These are phyloP conservation scores for Fulica atra DNA, from an alignment of 2,113 vertebrate genomes.

Conservation along the genomic window DNA sequence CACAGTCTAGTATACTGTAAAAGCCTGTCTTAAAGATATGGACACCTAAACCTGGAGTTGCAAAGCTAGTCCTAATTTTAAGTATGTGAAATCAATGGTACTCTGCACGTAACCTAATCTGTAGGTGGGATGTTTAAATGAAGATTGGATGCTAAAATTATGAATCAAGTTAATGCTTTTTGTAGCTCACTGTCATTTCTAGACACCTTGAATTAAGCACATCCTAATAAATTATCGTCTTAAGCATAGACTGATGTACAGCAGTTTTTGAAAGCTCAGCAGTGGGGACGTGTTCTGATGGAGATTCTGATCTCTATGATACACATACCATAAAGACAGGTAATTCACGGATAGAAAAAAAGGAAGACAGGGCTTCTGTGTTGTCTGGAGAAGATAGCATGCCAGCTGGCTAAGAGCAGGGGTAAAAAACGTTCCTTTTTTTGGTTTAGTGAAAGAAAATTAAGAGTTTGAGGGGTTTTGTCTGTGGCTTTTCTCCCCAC, in stretches of 20 bases:
- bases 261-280: neutral
- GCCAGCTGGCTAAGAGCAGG: neutral
- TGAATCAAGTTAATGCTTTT: neutral
- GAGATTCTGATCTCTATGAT: neutral
- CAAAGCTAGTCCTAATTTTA: neutral
- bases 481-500: fast-evolving
- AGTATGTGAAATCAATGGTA: neutral
- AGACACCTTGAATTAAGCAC: neutral
- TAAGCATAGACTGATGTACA: neutral
- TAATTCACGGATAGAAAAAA: neutral
- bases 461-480: neutral
- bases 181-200: neutral
- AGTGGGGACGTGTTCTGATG: neutral
- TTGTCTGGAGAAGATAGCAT: neutral
- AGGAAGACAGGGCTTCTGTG: neutral
- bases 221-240: neutral
- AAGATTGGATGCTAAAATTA: neutral
- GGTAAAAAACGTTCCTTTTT: neutral
- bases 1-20: neutral
- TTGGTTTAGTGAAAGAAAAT: neutral
- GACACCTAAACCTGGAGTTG: neutral
- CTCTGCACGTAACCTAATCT: neutral
- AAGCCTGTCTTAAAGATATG: neutral
- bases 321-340: neutral
- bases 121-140: neutral